Conservation (phyloP, 2,113 vertebrate species). For the Sterna hirundo region DNA sequence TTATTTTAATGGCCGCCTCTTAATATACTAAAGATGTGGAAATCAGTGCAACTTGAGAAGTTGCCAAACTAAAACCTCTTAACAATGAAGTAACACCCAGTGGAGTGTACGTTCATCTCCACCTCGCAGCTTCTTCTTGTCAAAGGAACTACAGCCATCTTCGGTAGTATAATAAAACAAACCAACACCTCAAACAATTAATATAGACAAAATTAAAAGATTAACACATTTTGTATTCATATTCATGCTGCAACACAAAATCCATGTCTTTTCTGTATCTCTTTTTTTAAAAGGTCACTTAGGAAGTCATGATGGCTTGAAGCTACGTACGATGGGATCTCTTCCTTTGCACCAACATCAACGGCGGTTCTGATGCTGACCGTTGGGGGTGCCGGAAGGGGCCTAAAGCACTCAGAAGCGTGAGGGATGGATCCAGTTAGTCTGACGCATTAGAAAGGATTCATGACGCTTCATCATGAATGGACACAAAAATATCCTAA, state of each 20-base stretch:
- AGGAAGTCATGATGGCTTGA: neutral
- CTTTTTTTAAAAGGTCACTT: neutral
- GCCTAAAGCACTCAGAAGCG: neutral
- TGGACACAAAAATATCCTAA: neutral
- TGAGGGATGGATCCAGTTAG: neutral
- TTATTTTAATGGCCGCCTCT: neutral
- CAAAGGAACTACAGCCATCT: constrained; percentile 20
- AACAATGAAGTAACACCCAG: neutral
- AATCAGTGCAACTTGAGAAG: neutral
- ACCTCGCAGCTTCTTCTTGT: neutral
- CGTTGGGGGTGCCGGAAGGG: neutral
- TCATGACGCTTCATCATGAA: neutral
- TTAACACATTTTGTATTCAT: neutral
- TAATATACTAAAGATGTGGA: neutral
- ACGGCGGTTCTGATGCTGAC: neutral
- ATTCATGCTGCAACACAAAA: neutral
- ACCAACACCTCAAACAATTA: constrained; percentile 7
- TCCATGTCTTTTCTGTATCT: neutral
- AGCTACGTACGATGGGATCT: neutral
- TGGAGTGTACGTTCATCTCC: neutral
- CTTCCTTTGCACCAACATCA: neutral
- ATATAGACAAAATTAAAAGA: neutral
- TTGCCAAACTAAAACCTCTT: constrained; percentile 16
- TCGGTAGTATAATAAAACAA: constrained; percentile 54
- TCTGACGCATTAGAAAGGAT: neutral